Evolutionary conservation across 2,797 vertebrate genomes (phyloP).

Genomic region (Lindbergichthys nudifrons): DNA sequence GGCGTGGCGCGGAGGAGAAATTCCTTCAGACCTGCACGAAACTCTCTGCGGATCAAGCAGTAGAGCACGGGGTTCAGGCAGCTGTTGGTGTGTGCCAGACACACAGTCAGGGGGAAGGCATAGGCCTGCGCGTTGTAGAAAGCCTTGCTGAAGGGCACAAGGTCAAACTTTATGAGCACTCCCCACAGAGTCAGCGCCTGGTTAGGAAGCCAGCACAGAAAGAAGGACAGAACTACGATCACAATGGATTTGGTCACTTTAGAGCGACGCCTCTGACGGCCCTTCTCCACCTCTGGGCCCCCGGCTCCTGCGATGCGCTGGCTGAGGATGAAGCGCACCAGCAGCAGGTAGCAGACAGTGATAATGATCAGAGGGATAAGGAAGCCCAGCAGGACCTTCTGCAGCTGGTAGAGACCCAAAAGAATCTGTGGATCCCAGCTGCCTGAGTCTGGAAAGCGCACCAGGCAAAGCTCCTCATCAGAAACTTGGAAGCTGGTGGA

Average conservation of each 20-base stretch:
- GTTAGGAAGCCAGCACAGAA: conserved; percentile 89
- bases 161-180: conserved; percentile 87
- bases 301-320: conserved; percentile 71
- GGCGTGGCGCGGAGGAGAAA: conserved; percentile 81
- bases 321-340: conserved; percentile 83
- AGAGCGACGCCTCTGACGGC: conserved; percentile 78
- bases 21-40: conserved; percentile 84
- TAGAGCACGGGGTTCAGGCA: conserved; percentile 89
- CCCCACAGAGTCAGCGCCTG: conserved; percentile 88
- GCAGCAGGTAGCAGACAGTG: conserved; percentile 82
- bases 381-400: conserved; percentile 86
- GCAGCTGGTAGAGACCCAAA: conserved; percentile 83
- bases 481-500: conserved; percentile 83
- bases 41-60: conserved; percentile 85
- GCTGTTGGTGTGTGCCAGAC: conserved; percentile 88
- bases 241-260: conserved; percentile 86
- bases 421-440: conserved; percentile 86
- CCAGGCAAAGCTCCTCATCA: conserved; percentile 84
- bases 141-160: conserved; percentile 85
- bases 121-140: conserved; percentile 87
- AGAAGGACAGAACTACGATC: conserved; percentile 87
- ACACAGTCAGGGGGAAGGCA: conserved; percentile 86
- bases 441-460: conserved; percentile 83
- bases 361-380: conserved; percentile 82
- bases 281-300: conserved; percentile 68